Evolutionary conservation across 2,888 invertebrate species (phyloP), one percentile per base, ranked within the genome.

Genomic region (Lasioglossum pauxillum): DNA sequence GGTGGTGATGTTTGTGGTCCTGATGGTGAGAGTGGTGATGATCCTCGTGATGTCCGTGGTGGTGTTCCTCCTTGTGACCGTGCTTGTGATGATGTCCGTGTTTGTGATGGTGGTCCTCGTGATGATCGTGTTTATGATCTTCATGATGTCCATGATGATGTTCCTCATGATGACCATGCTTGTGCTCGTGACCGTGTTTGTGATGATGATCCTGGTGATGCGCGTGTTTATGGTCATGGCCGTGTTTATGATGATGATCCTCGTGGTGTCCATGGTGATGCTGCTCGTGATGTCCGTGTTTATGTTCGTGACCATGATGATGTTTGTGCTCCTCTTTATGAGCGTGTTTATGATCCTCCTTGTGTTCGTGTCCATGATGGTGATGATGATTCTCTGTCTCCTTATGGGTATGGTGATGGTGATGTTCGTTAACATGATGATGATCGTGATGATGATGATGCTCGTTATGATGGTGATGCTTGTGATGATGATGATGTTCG

Each of bases 361-460:
- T 93, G 78, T 94, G 93, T 7, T 93, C 93, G 69, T 94, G 93
- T 1, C 94, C 93, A 49, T 93, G 94, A 80, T 93, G 93, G 41
- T 94, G 94, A 74, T 94, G 94, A 84, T 94, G 94, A 0, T 87
- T 88, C 80, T 94, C 94, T 41, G 92, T 91, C 83, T 94, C 93
- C 85, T 94, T 94, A 77, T 94, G 94, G 3, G 89, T 88, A 35
- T 94, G 94, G 76, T 94, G 94, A 80, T 94, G 94, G 75, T 94
- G 94, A 83, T 94, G 94, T 57, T 94, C 93, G 73, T 94, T 94
- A 5, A 92, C 88, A 35, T 94, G 94, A 60, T 94, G 91, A 77
- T 94, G 94, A 0, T 93, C 93, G 64, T 94, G 93, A 19, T 94
- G 94, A 69, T 94, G 94, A 46, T 94, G 93, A 74, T 94, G 93